Conservation (phyloP, 2,797 vertebrate genomes). For the Microchirus variegatus region DNA sequence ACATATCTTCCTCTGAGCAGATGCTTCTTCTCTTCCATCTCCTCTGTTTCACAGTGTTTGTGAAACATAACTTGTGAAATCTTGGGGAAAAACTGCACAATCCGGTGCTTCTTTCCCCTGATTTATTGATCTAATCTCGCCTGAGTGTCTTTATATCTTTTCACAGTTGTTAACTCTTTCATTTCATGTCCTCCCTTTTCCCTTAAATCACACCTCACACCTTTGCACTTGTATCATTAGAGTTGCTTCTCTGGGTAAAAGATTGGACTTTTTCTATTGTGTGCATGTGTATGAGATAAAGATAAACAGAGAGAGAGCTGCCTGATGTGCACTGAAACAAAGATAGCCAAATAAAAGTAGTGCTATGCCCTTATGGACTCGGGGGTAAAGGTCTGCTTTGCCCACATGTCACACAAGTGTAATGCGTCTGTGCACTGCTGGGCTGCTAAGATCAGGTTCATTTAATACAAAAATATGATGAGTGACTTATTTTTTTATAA, state of each 20-base stretch:
- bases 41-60: not conserved
- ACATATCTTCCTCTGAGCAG: too few species aligned
- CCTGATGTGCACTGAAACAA: slow-evolving; percentile 18
- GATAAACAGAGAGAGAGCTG: not conserved
- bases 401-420: slow-evolving; percentile 1
- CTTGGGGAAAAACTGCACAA: slow-evolving; percentile 8
- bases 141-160: slow-evolving; percentile 6
- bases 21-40: not conserved
- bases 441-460: not conserved
- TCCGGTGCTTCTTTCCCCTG: not conserved
- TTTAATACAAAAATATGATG: not conserved
- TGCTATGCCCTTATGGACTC: slow-evolving; percentile 35
- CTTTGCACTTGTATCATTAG: not conserved
- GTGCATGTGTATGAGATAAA: slow-evolving; percentile 6
- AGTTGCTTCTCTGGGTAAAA: not conserved
- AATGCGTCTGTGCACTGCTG: not conserved
- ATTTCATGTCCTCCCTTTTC: not conserved
- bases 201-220: not conserved
- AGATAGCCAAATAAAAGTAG: slow-evolving; percentile 31
- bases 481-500: not conserved
- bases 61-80: slow-evolving; percentile 50
- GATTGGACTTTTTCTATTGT: slow-evolving; percentile 49
- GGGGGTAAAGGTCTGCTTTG: slow-evolving; percentile 24
- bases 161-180: not conserved
- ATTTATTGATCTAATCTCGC: slow-evolving; percentile 18